Percentiles rank a stretch among this genome's conserved stretches.
Conservation (phyloP, 1,140 invertebrate species). For the Zaprionus taronus region DNA sequence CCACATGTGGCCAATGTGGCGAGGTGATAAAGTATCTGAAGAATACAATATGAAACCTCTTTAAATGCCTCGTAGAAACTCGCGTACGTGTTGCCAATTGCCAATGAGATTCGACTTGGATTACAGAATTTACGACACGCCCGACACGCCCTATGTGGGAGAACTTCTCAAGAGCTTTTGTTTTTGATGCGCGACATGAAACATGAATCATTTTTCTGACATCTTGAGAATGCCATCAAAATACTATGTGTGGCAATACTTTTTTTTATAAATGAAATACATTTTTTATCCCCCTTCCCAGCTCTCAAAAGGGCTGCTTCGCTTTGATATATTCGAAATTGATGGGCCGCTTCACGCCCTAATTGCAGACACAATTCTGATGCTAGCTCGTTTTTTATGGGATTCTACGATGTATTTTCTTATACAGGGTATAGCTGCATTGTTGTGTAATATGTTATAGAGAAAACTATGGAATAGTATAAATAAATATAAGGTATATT, state of each 20-base stretch:
- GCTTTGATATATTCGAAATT: conserved; percentile 61
- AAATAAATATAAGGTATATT: too few relatives aligned
- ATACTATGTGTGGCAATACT: conserved; percentile 28
- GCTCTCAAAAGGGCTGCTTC: conserved; percentile 28
- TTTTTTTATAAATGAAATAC: conserved; percentile 23
- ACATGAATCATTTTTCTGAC: conserved; percentile 22
- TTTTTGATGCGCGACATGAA: conserved; percentile 17
- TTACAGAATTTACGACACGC: conserved; percentile 29
- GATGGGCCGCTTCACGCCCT: conserved; percentile 51
- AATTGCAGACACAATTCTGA: conserved; percentile 30
- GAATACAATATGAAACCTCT: neutral
- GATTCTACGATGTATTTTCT: conserved; percentile 2
- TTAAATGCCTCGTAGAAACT: conserved; percentile 3
- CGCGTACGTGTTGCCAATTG: conserved; percentile 42
- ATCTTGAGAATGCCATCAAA: conserved; percentile 26
- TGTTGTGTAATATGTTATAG: neutral
- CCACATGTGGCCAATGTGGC: neutral
- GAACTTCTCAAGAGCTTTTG: conserved; percentile 8
- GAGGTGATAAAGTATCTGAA: conserved; percentile 16
- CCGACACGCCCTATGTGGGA: neutral
- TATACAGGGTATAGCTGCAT: neutral
- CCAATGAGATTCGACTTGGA: conserved; percentile 19
- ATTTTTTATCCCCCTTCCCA: conserved; percentile 19
- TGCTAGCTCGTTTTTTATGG: conserved; percentile 10
- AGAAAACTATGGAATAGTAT: too few relatives aligned